Base-by-base conservation (phyloP, 2,888 invertebrate genomes). In the Linyphia triangularis region DNA sequence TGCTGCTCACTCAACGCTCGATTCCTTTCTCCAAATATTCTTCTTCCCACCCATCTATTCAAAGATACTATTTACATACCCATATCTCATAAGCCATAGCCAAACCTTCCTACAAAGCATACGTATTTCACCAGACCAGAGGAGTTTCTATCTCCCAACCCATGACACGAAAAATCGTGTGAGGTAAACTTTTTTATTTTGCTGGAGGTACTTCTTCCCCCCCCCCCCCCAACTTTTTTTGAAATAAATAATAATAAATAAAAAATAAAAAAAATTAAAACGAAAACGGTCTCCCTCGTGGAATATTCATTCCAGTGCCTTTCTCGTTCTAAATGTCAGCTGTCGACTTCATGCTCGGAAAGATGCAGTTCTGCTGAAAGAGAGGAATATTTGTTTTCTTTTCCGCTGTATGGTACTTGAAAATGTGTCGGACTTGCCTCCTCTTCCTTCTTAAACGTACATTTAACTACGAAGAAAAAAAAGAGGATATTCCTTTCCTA, bases 361-460 rank as follows among this genome's bases (percentile, higher is more conserved):
- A 57, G 73, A 40, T 22, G 19, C 57, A 28, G 73, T 57, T 57
- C 57, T 19, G 30, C 67, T 24, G 26, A 26, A 28, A 65, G 63
- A 33, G 57, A 63, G 61, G 37, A 63, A 77, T 77, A 37, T 77
- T 77, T 77, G 75, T 77, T 77, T 75, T 77, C 19, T 24, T 70
- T 70, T 43, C 24, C 10, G 1, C 24, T 22, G 7, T 22, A 26
- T 16, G 40, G 70, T 24, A 4, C 26, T 33, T 10, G 43, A 70
- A 24, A 26, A 16, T 43, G 43, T 70, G 43, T 70, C 40, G 70
- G 13, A 70, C 24, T 22, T 61, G 6, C n/a, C 33, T 16, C 26
- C 26, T 13, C 26, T 24, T 26, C 16, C 26, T 4, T 24, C 19
- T 37, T 67, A 30, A 2, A 10, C 63, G 26, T 13, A 16, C 2